Conservation (phyloP, 92 coral and sea anemone species). For the Parazoanthus atlanticus region DNA sequence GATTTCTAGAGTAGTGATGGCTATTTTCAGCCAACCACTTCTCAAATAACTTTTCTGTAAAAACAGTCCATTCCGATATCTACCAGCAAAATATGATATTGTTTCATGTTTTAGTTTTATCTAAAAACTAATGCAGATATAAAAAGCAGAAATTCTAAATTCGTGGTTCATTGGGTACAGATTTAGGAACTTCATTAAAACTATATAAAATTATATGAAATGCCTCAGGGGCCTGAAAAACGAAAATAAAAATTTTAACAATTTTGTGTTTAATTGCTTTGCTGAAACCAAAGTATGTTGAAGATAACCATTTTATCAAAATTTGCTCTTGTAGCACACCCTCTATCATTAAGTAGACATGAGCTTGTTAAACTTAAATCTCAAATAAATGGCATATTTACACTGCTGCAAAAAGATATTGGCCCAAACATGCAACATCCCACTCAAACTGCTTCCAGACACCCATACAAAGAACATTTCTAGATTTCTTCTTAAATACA, state of each 20-base stretch:
- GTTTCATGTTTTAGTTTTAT: background rate
- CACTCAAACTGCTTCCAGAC: background rate
- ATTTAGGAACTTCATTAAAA: background rate
- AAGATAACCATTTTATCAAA: background rate
- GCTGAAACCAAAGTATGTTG: slow-evolving; percentile 21
- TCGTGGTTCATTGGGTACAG: background rate
- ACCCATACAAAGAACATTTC: background rate
- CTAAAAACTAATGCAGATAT: slow-evolving; percentile 9
- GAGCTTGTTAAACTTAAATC: background rate
- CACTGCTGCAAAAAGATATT: slow-evolving; percentile 5
- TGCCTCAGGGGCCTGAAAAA: background rate
- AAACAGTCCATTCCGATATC: background rate
- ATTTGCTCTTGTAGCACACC: background rate
- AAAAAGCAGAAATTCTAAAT: slow-evolving; percentile 21
- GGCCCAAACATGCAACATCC: slow-evolving; percentile 3
- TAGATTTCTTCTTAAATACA: slow-evolving; percentile 6
- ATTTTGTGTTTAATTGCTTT: slow-evolving; percentile 16
- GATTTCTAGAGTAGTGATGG: background rate
- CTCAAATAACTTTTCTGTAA: background rate
- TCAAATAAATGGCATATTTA: background rate
- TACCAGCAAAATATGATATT: background rate
- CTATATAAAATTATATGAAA: background rate
- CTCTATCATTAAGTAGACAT: background rate
- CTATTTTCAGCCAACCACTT: slow-evolving; percentile 5
- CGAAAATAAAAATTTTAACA: background rate